These are phyloP conservation scores for Heliconius nattereri DNA, from an alignment of 1,140 invertebrate species.

Conservation along the genomic window DNA sequence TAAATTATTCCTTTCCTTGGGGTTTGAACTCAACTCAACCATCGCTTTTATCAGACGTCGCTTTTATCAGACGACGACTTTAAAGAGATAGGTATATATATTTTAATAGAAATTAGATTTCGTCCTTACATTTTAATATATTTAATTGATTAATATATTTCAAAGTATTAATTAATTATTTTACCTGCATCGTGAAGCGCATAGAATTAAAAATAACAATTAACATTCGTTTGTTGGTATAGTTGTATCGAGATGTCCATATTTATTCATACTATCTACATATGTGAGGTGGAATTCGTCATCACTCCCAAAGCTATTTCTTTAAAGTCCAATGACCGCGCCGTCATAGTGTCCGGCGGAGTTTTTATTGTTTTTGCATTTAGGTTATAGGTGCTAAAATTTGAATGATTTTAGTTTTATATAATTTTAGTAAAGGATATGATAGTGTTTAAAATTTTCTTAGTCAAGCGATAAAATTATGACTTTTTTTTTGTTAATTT, in stretches of 20 bases:
- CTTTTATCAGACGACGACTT: no score
- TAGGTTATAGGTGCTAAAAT: neutral
- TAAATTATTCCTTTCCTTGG: no score
- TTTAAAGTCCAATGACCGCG: conserved; percentile 30
- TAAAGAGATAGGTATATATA: no score
- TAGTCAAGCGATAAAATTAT: no score
- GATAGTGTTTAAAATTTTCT: neutral
- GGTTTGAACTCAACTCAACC: no score
- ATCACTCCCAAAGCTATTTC: conserved; percentile 52
- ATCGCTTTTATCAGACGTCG: no score
- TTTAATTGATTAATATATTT: no score
- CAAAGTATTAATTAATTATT: no score
- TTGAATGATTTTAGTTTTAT: conserved; percentile 6
- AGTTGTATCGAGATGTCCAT: neutral
- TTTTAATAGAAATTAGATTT: no score
- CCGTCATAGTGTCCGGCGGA: neutral
- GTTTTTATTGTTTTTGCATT: neutral
- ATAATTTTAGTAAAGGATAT: neutral
- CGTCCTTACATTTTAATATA: no score
- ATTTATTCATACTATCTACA: neutral
- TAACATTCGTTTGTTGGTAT: neutral
- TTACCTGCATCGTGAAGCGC: neutral
- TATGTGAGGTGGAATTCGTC: conserved; percentile 45
- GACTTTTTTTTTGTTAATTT: no score
- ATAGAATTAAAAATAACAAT: neutral